Evolutionary conservation across 30 jellyfish, hydroid and myxozoan species (phyloP).

Genomic region (Aurelia sp.): DNA sequence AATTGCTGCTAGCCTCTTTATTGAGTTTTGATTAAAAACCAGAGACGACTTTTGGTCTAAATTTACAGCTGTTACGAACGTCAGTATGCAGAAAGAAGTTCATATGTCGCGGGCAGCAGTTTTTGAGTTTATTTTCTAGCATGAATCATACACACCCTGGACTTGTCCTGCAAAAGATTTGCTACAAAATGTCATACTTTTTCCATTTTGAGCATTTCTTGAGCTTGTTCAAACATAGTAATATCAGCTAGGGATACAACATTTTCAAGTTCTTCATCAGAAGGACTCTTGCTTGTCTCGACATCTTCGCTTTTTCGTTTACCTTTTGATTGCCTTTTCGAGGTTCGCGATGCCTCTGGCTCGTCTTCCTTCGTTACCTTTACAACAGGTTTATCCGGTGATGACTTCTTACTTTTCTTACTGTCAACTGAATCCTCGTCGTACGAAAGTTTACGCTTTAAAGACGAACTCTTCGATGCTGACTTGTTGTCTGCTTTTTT

Average conservation of each 20-base stretch:
- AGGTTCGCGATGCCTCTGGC: neutral
- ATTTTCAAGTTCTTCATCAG: slow-evolving; percentile 31
- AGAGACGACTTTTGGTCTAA: too few species aligned
- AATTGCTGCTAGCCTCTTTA: too few species aligned
- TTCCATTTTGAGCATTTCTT: slow-evolving; percentile 4
- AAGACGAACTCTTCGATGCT: neutral
- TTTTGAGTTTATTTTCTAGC: too few species aligned
- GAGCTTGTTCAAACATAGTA: slow-evolving; percentile 70
- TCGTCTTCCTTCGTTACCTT: neutral
- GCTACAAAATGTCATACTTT: slow-evolving; percentile 16
- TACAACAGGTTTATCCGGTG: too few species aligned
- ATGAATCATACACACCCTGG: too few species aligned
- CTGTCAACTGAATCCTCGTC: slow-evolving; percentile 13
- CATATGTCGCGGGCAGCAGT: too few species aligned
- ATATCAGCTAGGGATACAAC: slow-evolving; percentile 64
- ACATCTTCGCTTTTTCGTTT: neutral
- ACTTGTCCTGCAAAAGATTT: neutral
- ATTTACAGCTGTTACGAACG: too few species aligned
- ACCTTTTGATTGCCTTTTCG: slow-evolving; percentile 10
- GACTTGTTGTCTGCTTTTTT: neutral
- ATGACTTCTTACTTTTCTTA: neutral
- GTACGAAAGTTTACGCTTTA: slow-evolving; percentile 16
- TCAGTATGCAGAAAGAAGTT: too few species aligned
- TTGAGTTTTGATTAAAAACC: too few species aligned
- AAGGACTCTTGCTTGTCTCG: neutral